Conservation (phyloP, 2,888 invertebrate genomes). For the Drosophila limbata region DNA sequence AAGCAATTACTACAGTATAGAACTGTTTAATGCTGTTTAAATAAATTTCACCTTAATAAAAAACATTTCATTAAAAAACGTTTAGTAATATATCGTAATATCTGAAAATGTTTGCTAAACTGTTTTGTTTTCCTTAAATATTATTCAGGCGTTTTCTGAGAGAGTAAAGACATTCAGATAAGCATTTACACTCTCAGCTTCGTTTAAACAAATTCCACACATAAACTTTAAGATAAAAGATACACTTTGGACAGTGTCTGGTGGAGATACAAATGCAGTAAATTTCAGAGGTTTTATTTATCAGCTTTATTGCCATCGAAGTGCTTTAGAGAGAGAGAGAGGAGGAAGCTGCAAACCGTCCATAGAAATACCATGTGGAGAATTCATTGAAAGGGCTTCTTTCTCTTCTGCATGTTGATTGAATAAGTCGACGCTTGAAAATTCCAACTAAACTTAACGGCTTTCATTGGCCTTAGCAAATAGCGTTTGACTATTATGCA, state of each 20-base stretch:
- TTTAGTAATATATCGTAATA: too few species aligned
- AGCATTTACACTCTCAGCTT: background rate
- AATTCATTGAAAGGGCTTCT: constrained; percentile 48
- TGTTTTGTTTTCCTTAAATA: too few species aligned
- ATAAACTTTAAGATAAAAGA: background rate
- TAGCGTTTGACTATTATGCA: constrained; percentile 64
- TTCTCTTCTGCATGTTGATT: constrained; percentile 53
- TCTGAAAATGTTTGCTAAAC: too few species aligned
- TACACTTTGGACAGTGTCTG: background rate
- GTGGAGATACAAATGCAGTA: constrained; percentile 7
- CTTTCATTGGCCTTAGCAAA: constrained; percentile 73
- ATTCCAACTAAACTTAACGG: constrained; percentile 74
- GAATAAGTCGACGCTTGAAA: constrained; percentile 76
- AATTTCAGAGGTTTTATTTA: constrained; percentile 25
- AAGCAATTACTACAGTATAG: too few species aligned
- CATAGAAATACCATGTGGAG: constrained; percentile 46
- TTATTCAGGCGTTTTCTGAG: too few species aligned
- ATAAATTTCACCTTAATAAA: too few species aligned
- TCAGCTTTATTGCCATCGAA: constrained; percentile 2
- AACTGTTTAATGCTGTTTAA: too few species aligned
- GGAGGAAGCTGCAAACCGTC: constrained; percentile 30
- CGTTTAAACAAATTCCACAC: background rate
- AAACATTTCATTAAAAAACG: too few species aligned
- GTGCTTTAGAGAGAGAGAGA: constrained; percentile 16
- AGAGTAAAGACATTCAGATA: background rate